phyloP scores from a whole-genome alignment of 2,113 vertebrate genomes.

The Urocynchramus pylzowi region DNA sequence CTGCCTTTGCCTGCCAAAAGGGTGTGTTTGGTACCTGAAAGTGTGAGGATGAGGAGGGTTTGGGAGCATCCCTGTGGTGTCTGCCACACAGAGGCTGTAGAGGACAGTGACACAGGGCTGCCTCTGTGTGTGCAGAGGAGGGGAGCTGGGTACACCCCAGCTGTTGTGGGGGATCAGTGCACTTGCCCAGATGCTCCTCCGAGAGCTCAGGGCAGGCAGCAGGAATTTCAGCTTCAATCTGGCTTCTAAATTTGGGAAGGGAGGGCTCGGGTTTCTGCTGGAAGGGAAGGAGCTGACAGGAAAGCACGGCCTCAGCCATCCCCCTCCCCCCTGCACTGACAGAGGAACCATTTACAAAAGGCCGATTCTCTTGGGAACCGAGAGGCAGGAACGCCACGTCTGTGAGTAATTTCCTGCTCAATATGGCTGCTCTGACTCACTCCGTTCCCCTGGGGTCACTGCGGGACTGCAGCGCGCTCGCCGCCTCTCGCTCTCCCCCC shows the following conservation, averaged over 20 bases:
- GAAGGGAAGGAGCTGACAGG: conserved; percentile 84
- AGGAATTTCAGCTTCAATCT: conserved; percentile 77
- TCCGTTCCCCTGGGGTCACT: conserved; percentile 79
- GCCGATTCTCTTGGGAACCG: conserved; percentile 81
- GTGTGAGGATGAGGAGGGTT: neutral
- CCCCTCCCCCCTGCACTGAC: conserved; percentile 74
- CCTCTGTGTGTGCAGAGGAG: neutral
- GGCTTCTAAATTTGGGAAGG: conserved; percentile 81
- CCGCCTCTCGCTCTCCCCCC: conserved; percentile 72
- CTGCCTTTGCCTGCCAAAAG: neutral
- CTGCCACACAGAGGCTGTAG: neutral
- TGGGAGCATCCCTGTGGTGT: neutral
- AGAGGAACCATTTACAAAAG: conserved; percentile 89
- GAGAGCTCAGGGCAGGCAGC: conserved; percentile 55
- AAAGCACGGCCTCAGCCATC: conserved; percentile 77
- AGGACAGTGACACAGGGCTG: neutral
- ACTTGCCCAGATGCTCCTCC: neutral
- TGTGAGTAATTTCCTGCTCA: conserved; percentile 99
- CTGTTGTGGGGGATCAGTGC: neutral
- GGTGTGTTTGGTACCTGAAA: neutral
- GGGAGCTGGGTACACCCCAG: neutral
- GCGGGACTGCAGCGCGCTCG: conserved; percentile 70
- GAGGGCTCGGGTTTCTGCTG: conserved; percentile 77
- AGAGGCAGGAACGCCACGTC: conserved; percentile 83
- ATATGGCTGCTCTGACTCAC: conserved; percentile 97